Evolutionary conservation across 2,888 invertebrate species (phyloP), one percentile per base, ranked within the genome.

Genomic region (Dioctria rufipes): DNA sequence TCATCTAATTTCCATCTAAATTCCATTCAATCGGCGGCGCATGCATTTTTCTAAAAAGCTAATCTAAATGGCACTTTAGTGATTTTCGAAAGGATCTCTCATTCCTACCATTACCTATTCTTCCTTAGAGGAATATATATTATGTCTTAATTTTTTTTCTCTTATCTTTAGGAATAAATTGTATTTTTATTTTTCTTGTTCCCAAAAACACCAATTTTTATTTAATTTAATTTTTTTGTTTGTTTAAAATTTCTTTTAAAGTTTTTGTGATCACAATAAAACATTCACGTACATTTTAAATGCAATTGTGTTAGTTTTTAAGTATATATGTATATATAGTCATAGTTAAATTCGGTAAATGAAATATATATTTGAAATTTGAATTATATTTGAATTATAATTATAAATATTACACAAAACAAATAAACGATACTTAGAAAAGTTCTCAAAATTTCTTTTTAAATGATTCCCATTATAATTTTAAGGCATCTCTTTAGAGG

Each of bases 31-130:
- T 9, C 8, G 6, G 6, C 54, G 54, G 54, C 71, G 9, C 54
- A 51, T 69, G 42, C 80, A 65, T 51, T 65, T 25, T 25, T 78
- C 39, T 37, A 42, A 58, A 78, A 78, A 81, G 58, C 73, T 78
- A 73, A 39, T 78, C 73, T 81, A 73, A 81, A 81, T 81, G 81
- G 81, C 81, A 81, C 81, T 79, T 81, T 79, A 71, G 79, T 79
- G 81, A 73, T 78, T 25, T 71, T 81, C 51, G 78, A 73, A 71
- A 71, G 51, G 5, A 71, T 71, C 25, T 40, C 25, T 11, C 58
- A n/a, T 51, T 54, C 37, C 49, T 51, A 71, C 5, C 49, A 42
- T n/a, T 54, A 71, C 51, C 71, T 49, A 51, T 25, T n/a, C 3
- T 54, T 71, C 49, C 25, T 39, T 71, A 51, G 25, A 71, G 69